Conservation (phyloP, 1,140 invertebrate genomes). For the silkworm (Bombyx mori) region ASM3026992v2 NC_085129.1:7947501-7948000, state of each 20-base stretch:
- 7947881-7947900: not conserved
- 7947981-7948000: no score
- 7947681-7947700: constrained; percentile 48
- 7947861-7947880: constrained; percentile 3
- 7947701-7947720: constrained; percentile 42
- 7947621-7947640: constrained; percentile 56
- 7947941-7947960: not conserved
- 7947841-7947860: not conserved
- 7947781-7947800: constrained; percentile 48
- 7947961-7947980: no score
- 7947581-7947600: constrained; percentile 40
- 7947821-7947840: constrained; percentile 32
- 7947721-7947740: constrained; percentile 59
- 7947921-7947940: not conserved
- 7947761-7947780: constrained; percentile 37
- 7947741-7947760: constrained; percentile 49
- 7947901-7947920: constrained; percentile 2
- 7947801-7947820: constrained; percentile 34
- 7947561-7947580: constrained; percentile 15
- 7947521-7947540: constrained; percentile 59
- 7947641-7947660: constrained; percentile 49
- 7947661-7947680: constrained; percentile 37
- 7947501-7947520: constrained; percentile 49
- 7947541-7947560: constrained; percentile 21
- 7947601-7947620: constrained; percentile 47